Evolutionary conservation across 2,888 invertebrate genomes (phyloP), one percentile per base, ranked within the genome.

Genomic region (Xylota segnis): DNA sequence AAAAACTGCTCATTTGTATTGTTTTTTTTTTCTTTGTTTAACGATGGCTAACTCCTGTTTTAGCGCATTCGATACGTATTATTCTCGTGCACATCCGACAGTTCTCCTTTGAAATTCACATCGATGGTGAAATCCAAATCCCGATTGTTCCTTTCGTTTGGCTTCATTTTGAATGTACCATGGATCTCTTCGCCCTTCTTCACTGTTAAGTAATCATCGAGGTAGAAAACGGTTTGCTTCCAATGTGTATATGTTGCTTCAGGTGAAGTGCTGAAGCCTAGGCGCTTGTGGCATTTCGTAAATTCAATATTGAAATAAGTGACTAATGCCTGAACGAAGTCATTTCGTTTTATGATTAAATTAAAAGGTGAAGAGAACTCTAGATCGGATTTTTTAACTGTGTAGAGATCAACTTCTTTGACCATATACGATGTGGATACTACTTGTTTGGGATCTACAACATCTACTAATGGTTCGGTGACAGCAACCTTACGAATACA

Each of bases 221-320:
- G 96, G 92, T 99, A 99, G 93, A 99, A 99, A 65, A 99, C 99
- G 6, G 97, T 97, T 87, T 92, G 92, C 92, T 99, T 99, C 99
- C 99, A 99, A 93, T 99, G 99, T 23, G 99, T 99, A 93, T 99
- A 99, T 34, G 97, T 97, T 0, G 98, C 96, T 91, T 99, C 99
- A 0, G 99, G 99, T 0, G 98, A 98, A 77, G 99, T 99, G 90
- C 98, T 99, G 93, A 99, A 99, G 27, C 99, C 99, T 88, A 98
- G 97, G 75, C 98, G 95, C 93, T 99, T 99, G 94, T 99, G 99
- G 89, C 98, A 99, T 94, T 99, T 98, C 43, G 98, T 98, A 94
- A 99, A 99, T 93, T 99, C 99, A 89, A 99, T 98, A 90, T 98
- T 99, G 94, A 99, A 99, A 94, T 98, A 99, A 23, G 99, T 98